phyloP scores from a whole-genome alignment of 37 sponge, comb jelly and placozoan genomes.

The Cladorhizidae sp. region DNA sequence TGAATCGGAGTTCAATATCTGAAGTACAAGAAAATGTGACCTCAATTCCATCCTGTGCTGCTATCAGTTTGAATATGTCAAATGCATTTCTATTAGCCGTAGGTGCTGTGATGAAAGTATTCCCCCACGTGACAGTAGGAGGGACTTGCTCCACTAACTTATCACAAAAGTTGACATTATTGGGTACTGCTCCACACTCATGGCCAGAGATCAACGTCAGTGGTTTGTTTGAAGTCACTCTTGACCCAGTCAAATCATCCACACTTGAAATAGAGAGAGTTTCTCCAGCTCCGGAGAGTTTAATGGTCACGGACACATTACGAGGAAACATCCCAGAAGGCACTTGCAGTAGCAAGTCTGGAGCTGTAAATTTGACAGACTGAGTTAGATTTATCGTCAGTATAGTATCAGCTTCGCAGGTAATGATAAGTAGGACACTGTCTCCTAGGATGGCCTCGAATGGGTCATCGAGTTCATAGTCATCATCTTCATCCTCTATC shows the following conservation, averaged over 20 bases:
- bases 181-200: conserved; percentile 47
- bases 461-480: not conserved
- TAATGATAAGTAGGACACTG: conserved; percentile 41
- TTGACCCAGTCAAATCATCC: conserved; percentile 38
- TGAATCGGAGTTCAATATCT: not conserved
- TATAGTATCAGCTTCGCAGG: conserved; percentile 6
- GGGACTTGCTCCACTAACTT: conserved; percentile 49
- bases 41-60: conserved; percentile 29
- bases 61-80: conserved; percentile 32
- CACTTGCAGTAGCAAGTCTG: conserved; percentile 5
- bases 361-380: not conserved
- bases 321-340: not conserved
- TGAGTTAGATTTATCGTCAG: conserved; percentile 38
- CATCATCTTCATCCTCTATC: not conserved
- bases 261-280: conserved; percentile 35
- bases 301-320: not conserved
- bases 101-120: conserved; percentile 29
- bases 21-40: conserved; percentile 12
- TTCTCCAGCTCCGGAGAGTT: conserved; percentile 1
- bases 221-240: conserved; percentile 42
- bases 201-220: conserved; percentile 44
- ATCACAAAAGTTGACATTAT: conserved; percentile 32
- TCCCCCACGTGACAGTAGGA: conserved; percentile 58
- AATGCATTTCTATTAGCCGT: not conserved
- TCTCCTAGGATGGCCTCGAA: not conserved